A percentile compares a stretch with the other conserved stretches of the same genome.
These are phyloP conservation scores for Bugulina stolonifera DNA, from an alignment of 2,888 invertebrate genomes.

Conservation along the genomic window DNA sequence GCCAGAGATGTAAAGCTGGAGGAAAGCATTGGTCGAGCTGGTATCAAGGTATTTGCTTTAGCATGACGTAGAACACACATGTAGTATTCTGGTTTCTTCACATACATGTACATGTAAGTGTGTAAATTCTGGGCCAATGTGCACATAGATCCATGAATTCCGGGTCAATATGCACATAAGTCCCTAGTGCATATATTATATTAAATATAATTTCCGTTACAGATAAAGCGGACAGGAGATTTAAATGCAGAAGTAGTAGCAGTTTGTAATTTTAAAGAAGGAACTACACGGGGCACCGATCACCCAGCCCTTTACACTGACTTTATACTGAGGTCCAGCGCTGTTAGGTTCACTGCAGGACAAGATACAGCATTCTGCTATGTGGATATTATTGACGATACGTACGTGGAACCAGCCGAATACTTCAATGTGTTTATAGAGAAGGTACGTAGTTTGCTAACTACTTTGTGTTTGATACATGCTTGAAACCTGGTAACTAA, in stretches of 20 bases:
- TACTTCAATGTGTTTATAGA: conserved; percentile 11
- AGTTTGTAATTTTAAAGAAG: conserved; percentile 10
- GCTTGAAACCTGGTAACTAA: too few species aligned
- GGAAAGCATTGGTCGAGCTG: conserved; percentile 1
- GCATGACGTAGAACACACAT: too few species aligned
- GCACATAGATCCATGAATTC: too few species aligned
- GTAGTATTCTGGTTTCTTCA: too few species aligned
- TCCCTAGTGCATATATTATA: too few species aligned
- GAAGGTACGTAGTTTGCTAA: neutral
- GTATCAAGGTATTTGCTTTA: conserved; percentile 13
- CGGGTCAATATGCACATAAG: too few species aligned
- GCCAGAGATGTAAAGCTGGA: neutral
- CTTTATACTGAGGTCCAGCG: conserved; percentile 19
- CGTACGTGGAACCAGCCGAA: conserved; percentile 11
- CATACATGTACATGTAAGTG: too few species aligned
- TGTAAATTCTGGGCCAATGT: too few species aligned
- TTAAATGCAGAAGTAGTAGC: conserved; percentile 1
- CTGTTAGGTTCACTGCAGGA: neutral
- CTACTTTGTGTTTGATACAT: neutral
- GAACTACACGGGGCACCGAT: conserved; percentile 9
- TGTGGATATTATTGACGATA: conserved; percentile 17
- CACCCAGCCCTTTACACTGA: conserved; percentile 22
- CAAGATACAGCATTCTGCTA: conserved; percentile 10
- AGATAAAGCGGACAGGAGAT: conserved; percentile 8
- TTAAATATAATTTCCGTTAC: too few species aligned